Evolutionary conservation across 2,888 invertebrate genomes (phyloP).

Genomic region (Eupithecia exiguata): DNA sequence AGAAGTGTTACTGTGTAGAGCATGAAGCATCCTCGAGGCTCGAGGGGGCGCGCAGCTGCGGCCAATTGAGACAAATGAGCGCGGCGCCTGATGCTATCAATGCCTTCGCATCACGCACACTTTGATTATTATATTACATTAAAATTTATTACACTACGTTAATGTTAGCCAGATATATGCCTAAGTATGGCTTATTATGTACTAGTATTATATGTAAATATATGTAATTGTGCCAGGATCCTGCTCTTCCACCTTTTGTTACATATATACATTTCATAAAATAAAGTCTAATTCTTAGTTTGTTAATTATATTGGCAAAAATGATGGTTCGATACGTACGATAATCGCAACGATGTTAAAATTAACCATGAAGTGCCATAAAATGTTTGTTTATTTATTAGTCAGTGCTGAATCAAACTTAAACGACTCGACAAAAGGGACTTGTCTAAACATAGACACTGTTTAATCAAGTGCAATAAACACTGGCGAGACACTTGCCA

Average conservation of each 20-base stretch:
- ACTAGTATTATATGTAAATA: too few species aligned
- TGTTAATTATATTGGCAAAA: too few species aligned
- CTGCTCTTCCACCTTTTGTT: too few species aligned
- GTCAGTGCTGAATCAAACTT: slow-evolving; percentile 6
- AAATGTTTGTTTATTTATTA: slow-evolving; percentile 2
- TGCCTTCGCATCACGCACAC: slow-evolving; percentile 11
- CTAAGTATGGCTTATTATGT: too few species aligned
- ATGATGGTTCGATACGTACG: background rate
- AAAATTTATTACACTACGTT: background rate
- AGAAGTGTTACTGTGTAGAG: slow-evolving; percentile 39
- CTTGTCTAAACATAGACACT: slow-evolving; percentile 26
- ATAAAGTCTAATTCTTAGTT: too few species aligned
- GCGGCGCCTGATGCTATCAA: slow-evolving; percentile 62
- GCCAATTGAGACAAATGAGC: slow-evolving; percentile 75
- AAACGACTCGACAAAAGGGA: slow-evolving; percentile 27
- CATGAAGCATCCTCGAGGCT: slow-evolving; percentile 56
- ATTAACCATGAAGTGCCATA: background rate
- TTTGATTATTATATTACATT: slow-evolving; percentile 8
- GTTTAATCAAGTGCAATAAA: slow-evolving; percentile 34
- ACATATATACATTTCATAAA: too few species aligned
- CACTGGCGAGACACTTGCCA: slow-evolving; percentile 33
- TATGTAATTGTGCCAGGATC: too few species aligned
- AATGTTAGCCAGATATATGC: background rate
- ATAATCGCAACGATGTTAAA: background rate
- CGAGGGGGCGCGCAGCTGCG: slow-evolving; percentile 63